A percentile compares a stretch with the other conserved stretches of the same genome.
Evolutionary conservation across 2,797 vertebrate species (phyloP).

Genomic region (Kryptolebias ocellatus): DNA sequence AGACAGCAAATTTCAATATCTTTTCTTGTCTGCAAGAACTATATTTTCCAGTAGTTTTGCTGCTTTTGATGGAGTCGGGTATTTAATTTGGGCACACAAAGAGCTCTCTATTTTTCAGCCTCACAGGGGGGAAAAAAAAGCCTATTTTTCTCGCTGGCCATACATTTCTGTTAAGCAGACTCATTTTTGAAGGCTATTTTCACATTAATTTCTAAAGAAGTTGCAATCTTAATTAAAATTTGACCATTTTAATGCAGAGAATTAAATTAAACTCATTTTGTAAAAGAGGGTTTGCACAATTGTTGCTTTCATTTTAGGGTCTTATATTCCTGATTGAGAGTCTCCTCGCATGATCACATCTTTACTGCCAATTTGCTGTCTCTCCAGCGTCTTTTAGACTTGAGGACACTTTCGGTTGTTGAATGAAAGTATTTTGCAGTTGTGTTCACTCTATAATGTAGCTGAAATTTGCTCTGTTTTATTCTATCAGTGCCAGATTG

Average conservation of each 20-base stretch:
- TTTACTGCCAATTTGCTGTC: too few relatives aligned
- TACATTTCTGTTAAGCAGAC: conserved; percentile 8
- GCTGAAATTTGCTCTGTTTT: background rate
- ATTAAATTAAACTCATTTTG: background rate
- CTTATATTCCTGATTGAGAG: too few relatives aligned
- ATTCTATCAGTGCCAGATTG: background rate
- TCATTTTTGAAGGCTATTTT: conserved; percentile 21
- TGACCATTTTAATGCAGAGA: background rate
- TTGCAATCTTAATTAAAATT: conserved; percentile 13
- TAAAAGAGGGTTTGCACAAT: background rate
- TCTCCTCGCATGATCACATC: too few relatives aligned
- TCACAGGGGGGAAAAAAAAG: background rate
- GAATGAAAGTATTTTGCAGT: too few relatives aligned
- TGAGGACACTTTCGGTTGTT: too few relatives aligned
- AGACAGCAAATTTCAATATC: background rate
- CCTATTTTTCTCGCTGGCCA: conserved; percentile 10
- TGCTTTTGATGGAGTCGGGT: conserved; percentile 7
- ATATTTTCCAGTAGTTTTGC: background rate
- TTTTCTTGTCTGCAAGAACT: background rate
- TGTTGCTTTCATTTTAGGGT: background rate
- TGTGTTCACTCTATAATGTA: too few relatives aligned
- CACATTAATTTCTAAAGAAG: conserved; percentile 19
- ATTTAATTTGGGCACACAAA: conserved; percentile 20
- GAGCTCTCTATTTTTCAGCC: conserved; percentile 20
- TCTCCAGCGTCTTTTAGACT: too few relatives aligned